These are phyloP conservation scores for Uloborus plumipes DNA, from an alignment of 2,888 invertebrate species.

Conservation along the genomic window DNA sequence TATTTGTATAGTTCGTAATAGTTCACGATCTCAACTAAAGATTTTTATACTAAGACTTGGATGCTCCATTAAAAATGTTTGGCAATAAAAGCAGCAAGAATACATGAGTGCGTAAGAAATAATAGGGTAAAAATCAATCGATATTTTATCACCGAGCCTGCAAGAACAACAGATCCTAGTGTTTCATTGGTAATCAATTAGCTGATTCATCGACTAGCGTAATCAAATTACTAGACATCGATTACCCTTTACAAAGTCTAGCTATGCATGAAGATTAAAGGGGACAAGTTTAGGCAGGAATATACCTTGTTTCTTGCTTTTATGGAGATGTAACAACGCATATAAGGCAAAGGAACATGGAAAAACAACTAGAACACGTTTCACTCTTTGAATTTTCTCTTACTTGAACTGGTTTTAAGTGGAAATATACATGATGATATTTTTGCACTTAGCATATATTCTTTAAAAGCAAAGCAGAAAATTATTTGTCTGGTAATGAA, in stretches of 20 bases:
- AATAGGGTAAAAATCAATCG: conserved; percentile 42
- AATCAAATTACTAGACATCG: conserved; percentile 57
- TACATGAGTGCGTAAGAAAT: background rate
- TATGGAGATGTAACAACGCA: background rate
- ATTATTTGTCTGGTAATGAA: no score
- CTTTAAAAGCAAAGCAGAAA: no score
- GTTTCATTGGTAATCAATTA: conserved; percentile 46
- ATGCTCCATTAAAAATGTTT: background rate
- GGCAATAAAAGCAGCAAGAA: background rate
- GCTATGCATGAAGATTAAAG: conserved; percentile 48
- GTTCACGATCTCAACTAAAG: no score
- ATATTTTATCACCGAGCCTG: conserved; percentile 52
- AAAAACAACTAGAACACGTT: no score
- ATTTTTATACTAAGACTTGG: no score
- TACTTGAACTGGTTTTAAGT: no score
- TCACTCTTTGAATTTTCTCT: no score
- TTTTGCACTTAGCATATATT: no score
- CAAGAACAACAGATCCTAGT: conserved; percentile 51
- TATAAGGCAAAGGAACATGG: no score
- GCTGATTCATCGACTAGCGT: conserved; percentile 34
- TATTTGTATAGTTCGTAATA: no score
- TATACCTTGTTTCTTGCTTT: background rate
- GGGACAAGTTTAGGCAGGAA: conserved; percentile 35
- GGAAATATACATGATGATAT: no score
- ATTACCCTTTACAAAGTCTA: conserved; percentile 42